These are phyloP conservation scores for Oreochromis niloticus DNA, from an alignment of 2,113 vertebrate species.

Conservation along the genomic window DNA sequence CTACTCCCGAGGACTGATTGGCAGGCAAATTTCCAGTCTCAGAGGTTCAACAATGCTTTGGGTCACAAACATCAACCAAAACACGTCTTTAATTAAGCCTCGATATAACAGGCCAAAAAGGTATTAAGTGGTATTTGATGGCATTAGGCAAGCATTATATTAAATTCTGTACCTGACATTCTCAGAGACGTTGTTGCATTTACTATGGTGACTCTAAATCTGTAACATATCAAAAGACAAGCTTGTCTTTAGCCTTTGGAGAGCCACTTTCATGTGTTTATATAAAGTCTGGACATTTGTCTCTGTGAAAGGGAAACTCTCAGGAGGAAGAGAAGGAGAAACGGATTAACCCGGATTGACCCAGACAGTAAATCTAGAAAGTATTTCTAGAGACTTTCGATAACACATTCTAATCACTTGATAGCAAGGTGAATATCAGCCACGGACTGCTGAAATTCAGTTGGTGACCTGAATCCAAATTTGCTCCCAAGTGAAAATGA, in stretches of 20 bases:
- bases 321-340: background rate
- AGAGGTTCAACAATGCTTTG: background rate
- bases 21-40: background rate
- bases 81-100: background rate
- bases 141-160: background rate
- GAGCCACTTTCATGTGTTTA: background rate
- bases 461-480: conserved; percentile 31
- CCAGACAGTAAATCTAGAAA: background rate
- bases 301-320: background rate
- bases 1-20: background rate
- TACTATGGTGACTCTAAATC: background rate
- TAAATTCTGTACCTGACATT: background rate
- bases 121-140: background rate
- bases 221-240: background rate
- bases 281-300: background rate
- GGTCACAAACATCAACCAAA: background rate
- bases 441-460: background rate
- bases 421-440: background rate
- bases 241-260: background rate
- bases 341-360: background rate
- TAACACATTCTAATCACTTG: background rate
- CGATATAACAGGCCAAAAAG: background rate
- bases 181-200: background rate
- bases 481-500: background rate
- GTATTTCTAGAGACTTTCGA: background rate